Evolutionary conservation across 2,113 vertebrate genomes (phyloP).

Genomic region (Brachypodius melanocephalos): DNA sequence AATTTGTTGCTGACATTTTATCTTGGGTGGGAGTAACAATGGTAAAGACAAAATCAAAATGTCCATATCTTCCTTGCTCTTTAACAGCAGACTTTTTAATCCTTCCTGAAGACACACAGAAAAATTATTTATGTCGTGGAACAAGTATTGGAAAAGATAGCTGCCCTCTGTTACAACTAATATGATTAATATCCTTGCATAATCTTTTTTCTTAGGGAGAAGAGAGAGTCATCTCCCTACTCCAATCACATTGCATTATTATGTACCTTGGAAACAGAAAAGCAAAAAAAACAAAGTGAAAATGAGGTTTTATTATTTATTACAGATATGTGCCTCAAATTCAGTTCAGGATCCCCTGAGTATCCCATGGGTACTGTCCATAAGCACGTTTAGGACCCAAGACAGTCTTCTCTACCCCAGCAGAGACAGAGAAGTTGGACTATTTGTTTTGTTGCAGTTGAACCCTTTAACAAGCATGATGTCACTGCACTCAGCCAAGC

Average conservation of each 20-base stretch:
- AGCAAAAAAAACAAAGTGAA: no score
- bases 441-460: background rate
- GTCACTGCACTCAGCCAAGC: background rate
- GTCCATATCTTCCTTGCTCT: conserved; percentile 22
- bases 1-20: conserved; percentile 26
- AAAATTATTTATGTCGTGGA: background rate
- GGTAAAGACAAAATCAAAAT: conserved; percentile 44
- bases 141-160: conserved; percentile 8
- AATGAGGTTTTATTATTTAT: background rate
- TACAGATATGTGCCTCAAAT: background rate
- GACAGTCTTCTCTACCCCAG: background rate
- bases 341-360: background rate
- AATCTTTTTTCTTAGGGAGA: background rate
- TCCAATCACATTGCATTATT: background rate
- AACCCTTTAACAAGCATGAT: background rate
- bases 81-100: conserved; percentile 30
- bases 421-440: background rate
- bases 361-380: background rate
- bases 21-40: conserved; percentile 7
- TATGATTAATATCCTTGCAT: conserved; percentile 16
- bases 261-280: conserved; percentile 18
- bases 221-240: background rate
- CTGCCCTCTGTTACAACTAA: conserved; percentile 28
- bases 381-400: background rate
- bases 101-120: background rate